Conservation (phyloP, 2,888 invertebrate species). For the Atherix ibis region DNA sequence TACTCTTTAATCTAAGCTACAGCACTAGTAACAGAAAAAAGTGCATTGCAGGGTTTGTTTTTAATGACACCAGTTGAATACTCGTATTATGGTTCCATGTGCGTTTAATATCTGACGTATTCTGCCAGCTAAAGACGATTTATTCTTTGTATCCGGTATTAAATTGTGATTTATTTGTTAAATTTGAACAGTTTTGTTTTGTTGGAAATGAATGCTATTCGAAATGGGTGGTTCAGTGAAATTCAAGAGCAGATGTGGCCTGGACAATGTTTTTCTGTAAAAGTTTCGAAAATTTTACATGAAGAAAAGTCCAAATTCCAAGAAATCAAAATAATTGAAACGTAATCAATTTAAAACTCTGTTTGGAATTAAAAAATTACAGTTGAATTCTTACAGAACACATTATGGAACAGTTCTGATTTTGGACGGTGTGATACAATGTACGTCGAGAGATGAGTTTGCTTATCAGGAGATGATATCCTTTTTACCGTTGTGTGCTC, state of each 20-base stretch:
- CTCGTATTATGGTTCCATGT: too few species aligned
- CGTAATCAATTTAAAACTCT: constrained; percentile 43
- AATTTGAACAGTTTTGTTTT: too few species aligned
- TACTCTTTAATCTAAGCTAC: too few species aligned
- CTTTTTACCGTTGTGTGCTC: constrained; percentile 80
- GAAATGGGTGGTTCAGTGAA: constrained; percentile 87
- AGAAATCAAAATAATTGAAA: constrained; percentile 68
- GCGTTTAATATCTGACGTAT: too few species aligned
- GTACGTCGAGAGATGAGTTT: constrained; percentile 90
- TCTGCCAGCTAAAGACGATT: too few species aligned
- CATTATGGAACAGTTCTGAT: constrained; percentile 75
- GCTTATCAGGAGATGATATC: constrained; percentile 98
- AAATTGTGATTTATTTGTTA: too few species aligned
- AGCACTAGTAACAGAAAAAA: too few species aligned
- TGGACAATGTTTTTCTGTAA: constrained; percentile 72
- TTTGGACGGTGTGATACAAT: constrained; percentile 93
- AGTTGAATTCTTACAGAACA: constrained; percentile 34
- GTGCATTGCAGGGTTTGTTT: too few species aligned
- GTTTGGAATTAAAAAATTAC: too few species aligned
- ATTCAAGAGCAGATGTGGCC: constrained; percentile 78
- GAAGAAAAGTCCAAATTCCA: constrained; percentile 69
- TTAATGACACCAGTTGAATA: too few species aligned
- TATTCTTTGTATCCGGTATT: too few species aligned
- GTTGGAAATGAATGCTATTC: constrained; percentile 62
- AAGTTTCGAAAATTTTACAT: constrained; percentile 65